These are phyloP conservation scores for Hippocampus mohnikei DNA, from an alignment of 2,113 vertebrate genomes.

Conservation along the genomic window DNA sequence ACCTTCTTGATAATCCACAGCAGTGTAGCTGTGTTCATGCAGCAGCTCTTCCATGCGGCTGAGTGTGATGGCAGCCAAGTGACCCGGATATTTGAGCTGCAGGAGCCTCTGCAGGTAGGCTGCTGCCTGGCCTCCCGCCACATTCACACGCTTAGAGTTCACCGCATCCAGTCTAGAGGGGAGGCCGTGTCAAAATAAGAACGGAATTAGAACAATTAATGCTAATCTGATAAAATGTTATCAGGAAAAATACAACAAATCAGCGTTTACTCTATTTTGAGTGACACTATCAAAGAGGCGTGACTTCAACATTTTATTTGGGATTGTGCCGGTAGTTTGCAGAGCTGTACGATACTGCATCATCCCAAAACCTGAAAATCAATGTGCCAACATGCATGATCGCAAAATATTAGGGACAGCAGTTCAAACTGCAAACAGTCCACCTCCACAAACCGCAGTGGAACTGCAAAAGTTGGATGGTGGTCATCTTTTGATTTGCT, in stretches of 20 bases:
- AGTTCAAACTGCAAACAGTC: too few species aligned
- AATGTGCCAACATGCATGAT: too few species aligned
- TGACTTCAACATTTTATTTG: too few species aligned
- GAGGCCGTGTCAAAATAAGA: background rate
- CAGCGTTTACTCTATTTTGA: background rate
- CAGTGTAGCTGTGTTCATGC: conserved; percentile 89
- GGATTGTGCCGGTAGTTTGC: background rate
- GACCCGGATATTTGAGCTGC: conserved; percentile 94
- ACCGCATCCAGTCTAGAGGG: conserved; percentile 81
- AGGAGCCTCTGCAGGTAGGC: conserved; percentile 92
- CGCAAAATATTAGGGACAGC: too few species aligned
- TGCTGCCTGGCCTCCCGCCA: conserved; percentile 87
- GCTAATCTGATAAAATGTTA: background rate
- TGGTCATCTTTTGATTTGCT: too few species aligned
- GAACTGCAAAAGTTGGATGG: too few species aligned
- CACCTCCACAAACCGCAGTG: too few species aligned
- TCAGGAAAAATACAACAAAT: background rate
- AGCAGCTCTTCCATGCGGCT: conserved; percentile 95
- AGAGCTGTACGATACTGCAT: background rate
- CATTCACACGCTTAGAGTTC: conserved; percentile 91
- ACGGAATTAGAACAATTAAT: background rate
- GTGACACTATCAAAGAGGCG: too few species aligned
- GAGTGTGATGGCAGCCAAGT: conserved; percentile 85
- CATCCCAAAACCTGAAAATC: too few species aligned
- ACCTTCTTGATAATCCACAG: conserved; percentile 88